Conservation (phyloP, 2,797 vertebrate species). For the Allobates femoralis region DNA sequence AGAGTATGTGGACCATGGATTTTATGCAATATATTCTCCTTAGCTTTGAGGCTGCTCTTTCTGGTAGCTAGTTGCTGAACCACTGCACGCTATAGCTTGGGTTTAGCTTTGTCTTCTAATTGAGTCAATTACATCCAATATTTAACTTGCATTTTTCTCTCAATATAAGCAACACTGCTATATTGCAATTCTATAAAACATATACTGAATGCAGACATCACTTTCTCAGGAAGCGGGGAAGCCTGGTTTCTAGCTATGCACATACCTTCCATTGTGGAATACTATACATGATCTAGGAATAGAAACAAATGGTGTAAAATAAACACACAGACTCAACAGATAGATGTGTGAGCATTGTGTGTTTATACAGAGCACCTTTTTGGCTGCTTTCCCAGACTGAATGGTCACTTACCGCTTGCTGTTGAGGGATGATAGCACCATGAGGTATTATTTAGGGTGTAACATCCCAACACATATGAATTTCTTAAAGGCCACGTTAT, state of each 20-base stretch:
- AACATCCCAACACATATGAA: not conserved
- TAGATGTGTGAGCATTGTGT: not conserved
- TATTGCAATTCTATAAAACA: not conserved
- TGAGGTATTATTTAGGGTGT: not conserved
- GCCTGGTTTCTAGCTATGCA: not conserved
- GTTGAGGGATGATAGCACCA: not conserved
- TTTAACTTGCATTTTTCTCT: not conserved
- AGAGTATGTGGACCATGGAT: too few species aligned
- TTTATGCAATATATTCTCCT: not conserved
- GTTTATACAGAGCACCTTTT: conserved; percentile 1
- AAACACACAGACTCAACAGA: conserved; percentile 28
- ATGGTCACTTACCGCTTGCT: not conserved
- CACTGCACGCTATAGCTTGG: not conserved
- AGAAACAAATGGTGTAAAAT: conserved; percentile 9
- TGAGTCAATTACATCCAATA: not conserved
- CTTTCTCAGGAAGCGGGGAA: not conserved
- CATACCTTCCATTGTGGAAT: conserved; percentile 41
- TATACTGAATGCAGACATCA: too few species aligned
- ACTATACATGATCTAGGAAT: conserved; percentile 19
- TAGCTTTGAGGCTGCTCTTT: not conserved
- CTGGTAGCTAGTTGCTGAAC: not conserved
- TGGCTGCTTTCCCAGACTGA: conserved; percentile 4
- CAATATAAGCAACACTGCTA: not conserved
- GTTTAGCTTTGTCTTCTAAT: not conserved
- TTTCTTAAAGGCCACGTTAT: not conserved